phyloP scores from a whole-genome alignment of 2,113 vertebrate species.

The Podiceps cristatus region DNA sequence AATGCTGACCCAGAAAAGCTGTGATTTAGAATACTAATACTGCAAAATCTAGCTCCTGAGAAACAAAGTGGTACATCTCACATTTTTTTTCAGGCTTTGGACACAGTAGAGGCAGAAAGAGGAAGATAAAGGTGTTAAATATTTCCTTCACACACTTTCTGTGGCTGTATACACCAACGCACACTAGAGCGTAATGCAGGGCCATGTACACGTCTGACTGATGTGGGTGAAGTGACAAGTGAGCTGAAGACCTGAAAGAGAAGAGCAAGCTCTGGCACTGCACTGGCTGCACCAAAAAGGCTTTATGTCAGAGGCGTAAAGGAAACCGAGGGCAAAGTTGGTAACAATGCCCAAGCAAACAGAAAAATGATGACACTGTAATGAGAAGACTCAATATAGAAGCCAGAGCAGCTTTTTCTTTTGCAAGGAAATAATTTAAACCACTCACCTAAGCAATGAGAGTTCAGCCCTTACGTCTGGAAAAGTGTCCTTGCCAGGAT shows the following conservation, averaged over 20 bases:
- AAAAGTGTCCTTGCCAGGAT: neutral
- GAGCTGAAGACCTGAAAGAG: neutral
- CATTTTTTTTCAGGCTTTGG: neutral
- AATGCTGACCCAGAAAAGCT: neutral
- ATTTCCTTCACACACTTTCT: neutral
- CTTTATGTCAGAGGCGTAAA: neutral
- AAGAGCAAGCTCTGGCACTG: neutral
- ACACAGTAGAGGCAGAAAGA: neutral
- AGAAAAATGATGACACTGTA: neutral
- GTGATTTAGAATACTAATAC: neutral
- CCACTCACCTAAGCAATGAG: neutral
- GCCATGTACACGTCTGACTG: neutral
- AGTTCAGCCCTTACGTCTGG: neutral
- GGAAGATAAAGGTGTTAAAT: neutral
- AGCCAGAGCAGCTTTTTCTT: neutral
- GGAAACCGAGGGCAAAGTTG: neutral
- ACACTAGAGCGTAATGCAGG: neutral
- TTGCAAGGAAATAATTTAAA: neutral
- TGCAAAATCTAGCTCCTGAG: neutral
- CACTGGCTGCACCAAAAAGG: neutral
- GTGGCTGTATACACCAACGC: neutral
- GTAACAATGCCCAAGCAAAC: neutral
- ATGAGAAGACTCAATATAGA: neutral
- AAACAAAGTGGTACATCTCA: neutral
- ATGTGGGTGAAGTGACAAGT: conserved; percentile 25